These are phyloP conservation scores for Lycorma delicatula DNA, from an alignment of 1,140 invertebrate genomes.

Conservation along the genomic window DNA sequence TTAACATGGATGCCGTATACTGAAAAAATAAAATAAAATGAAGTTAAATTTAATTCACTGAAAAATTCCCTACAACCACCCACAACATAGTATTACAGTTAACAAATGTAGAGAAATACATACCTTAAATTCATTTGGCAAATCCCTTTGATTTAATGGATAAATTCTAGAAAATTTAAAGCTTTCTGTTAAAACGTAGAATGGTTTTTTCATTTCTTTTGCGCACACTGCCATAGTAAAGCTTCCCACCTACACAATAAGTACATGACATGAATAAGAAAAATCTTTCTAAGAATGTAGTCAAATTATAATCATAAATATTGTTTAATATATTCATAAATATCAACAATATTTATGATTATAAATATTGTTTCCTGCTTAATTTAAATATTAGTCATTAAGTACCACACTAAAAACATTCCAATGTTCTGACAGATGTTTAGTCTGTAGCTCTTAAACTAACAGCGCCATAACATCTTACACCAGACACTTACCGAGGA, in stretches of 20 bases:
- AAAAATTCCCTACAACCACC: no score
- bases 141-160: conserved; percentile 85
- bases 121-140: conserved; percentile 79
- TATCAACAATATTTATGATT: no score
- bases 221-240: conserved; percentile 87
- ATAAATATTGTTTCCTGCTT: no score
- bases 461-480: no score
- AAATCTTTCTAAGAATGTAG: no score
- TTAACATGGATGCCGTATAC: conserved; percentile 54
- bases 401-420: no score
- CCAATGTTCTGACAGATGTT: no score
- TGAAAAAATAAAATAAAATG: conserved; percentile 42
- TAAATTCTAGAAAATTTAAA: conserved; percentile 93
- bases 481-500: no score
- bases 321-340: no score
- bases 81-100: not conserved
- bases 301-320: no score
- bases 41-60: not conserved
- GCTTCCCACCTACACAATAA: conserved; percentile 40
- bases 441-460: no score
- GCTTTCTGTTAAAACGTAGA: conserved; percentile 93
- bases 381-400: no score
- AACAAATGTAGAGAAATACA: not conserved
- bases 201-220: conserved; percentile 85
- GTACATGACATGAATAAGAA: conserved; percentile 9